phyloP scores from a whole-genome alignment of 2,888 invertebrate genomes.

The Anoplius nigerrimus region DNA sequence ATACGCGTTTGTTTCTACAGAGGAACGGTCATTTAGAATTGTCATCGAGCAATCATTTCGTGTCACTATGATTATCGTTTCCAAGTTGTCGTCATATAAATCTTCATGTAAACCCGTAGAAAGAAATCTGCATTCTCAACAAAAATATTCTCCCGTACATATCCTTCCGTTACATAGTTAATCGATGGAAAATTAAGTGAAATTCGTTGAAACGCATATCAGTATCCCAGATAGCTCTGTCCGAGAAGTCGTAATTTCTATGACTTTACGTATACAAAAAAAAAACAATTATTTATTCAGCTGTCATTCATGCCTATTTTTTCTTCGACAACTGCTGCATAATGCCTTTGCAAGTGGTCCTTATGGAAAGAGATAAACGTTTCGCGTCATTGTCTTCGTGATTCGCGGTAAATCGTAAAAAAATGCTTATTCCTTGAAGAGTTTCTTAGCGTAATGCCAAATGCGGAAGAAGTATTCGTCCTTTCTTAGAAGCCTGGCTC shows the following conservation, averaged over 20 bases:
- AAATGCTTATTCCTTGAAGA: constrained; percentile 82
- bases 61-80: neutral
- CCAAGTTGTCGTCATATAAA: no score
- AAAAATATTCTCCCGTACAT: no score
- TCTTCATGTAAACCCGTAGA: no score
- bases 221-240: no score
- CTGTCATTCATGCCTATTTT: no score
- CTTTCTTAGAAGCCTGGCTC: constrained; percentile 86
- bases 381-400: neutral
- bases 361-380: neutral
- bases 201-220: no score
- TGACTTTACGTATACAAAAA: no score
- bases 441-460: constrained; percentile 90
- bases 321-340: neutral
- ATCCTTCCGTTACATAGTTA: no score
- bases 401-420: neutral
- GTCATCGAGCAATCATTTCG: neutral
- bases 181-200: no score
- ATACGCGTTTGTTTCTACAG: constrained; percentile 38
- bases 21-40: constrained; percentile 30
- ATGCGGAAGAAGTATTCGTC: constrained; percentile 98
- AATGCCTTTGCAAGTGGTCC: constrained; percentile 9
- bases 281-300: no score
- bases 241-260: no score
- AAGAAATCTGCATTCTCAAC: no score